Evolutionary conservation across 2,888 invertebrate genomes (phyloP).

Genomic region (Nycteola revayana): DNA sequence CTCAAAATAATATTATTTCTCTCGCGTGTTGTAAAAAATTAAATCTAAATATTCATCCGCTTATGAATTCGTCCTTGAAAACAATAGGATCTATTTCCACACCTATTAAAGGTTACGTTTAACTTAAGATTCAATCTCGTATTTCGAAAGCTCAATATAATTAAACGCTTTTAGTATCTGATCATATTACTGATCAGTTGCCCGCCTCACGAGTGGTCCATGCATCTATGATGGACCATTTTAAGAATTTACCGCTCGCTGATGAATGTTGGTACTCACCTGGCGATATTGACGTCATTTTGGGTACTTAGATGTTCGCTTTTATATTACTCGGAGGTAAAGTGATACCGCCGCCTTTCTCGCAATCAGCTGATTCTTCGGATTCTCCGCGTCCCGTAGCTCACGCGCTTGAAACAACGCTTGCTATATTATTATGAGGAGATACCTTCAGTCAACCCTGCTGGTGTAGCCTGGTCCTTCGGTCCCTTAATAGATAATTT

Average conservation of each 20-base stretch:
- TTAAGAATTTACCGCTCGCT: constrained; percentile 1
- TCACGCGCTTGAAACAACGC: no score
- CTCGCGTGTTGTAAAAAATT: no score
- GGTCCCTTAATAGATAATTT: no score
- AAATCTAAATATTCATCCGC: constrained; percentile 6
- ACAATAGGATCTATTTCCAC: constrained; percentile 1
- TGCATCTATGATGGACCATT: background rate
- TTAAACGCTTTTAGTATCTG: background rate
- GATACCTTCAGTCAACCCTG: no score
- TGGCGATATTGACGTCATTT: constrained; percentile 1
- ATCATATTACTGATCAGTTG: constrained; percentile 2
- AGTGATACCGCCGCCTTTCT: no score
- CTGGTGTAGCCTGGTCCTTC: no score
- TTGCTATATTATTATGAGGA: no score
- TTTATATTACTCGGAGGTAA: background rate
- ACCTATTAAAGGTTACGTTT: constrained; percentile 3
- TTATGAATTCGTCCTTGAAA: background rate
- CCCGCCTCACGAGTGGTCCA: background rate
- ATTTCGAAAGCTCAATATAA: constrained; percentile 1
- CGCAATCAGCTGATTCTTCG: no score
- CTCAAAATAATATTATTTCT: no score
- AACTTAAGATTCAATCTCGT: constrained; percentile 1
- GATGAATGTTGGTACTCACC: constrained; percentile 2
- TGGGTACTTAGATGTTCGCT: background rate
- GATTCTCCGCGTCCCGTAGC: no score